These are phyloP conservation scores for Agriopis marginaria DNA, from an alignment of 2,888 invertebrate species.

Conservation along the genomic window DNA sequence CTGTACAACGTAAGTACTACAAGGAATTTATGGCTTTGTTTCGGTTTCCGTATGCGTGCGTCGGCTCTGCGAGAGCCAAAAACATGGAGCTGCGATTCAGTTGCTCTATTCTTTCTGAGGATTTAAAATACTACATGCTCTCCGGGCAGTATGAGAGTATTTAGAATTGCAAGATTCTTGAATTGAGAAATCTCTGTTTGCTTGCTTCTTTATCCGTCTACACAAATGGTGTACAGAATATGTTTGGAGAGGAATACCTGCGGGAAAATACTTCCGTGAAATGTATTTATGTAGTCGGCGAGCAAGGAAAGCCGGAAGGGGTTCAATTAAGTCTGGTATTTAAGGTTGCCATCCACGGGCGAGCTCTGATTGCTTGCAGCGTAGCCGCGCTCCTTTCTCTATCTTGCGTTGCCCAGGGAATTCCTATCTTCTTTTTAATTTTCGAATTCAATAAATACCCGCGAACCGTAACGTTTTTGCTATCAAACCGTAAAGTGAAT, in stretches of 20 bases:
- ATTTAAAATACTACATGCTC: slow-evolving; percentile 62
- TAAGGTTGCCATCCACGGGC: slow-evolving; percentile 81
- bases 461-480: slow-evolving; percentile 63
- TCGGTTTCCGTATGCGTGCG: slow-evolving; percentile 68
- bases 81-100: slow-evolving; percentile 68
- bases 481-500: slow-evolving; percentile 59
- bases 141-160: slow-evolving; percentile 57
- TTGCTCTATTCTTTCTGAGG: slow-evolving; percentile 56
- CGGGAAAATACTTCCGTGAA: slow-evolving; percentile 72
- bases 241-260: slow-evolving; percentile 69
- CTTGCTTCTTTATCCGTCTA: slow-evolving; percentile 27
- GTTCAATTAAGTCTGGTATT: slow-evolving; percentile 86
- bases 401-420: slow-evolving; percentile 63
- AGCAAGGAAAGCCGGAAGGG: slow-evolving; percentile 73
- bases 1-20: slow-evolving; percentile 42
- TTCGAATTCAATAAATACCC: slow-evolving; percentile 83
- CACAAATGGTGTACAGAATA: slow-evolving; percentile 28
- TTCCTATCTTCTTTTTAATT: slow-evolving; percentile 80
- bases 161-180: slow-evolving; percentile 53
- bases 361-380: slow-evolving; percentile 76
- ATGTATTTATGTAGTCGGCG: slow-evolving; percentile 78
- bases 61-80: slow-evolving; percentile 62
- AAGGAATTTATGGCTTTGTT: slow-evolving; percentile 65
- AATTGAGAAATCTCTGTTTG: slow-evolving; percentile 41
- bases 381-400: slow-evolving; percentile 47